Evolutionary conservation across 1,140 invertebrate genomes (phyloP).

Genomic region (Drosophila hydei): DNA sequence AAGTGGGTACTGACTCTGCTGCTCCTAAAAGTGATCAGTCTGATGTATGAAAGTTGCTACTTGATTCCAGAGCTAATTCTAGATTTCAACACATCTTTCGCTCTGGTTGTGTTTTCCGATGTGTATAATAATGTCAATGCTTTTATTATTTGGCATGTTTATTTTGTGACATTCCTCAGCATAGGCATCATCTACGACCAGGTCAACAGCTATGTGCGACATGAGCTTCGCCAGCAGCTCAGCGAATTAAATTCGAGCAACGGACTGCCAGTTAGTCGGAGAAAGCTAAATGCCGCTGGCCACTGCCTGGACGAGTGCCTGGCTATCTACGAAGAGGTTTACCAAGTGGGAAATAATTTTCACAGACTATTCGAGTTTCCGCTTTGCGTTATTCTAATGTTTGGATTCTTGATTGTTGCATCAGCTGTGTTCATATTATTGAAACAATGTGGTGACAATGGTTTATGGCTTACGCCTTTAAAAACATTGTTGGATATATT

Average conservation of each 20-base stretch:
- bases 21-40: constrained; percentile 12
- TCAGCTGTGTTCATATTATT: constrained; percentile 32
- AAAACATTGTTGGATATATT: constrained; percentile 50
- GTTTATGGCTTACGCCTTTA: constrained; percentile 29
- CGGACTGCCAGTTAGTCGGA: not conserved
- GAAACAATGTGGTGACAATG: no score
- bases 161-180: constrained; percentile 58
- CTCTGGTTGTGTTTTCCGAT: not conserved
- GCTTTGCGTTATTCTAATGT: constrained; percentile 36
- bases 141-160: constrained; percentile 37
- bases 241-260: not conserved
- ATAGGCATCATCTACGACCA: constrained; percentile 50
- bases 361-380: constrained; percentile 53
- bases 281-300: not conserved
- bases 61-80: not conserved
- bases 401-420: constrained; percentile 30
- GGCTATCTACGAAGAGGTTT: constrained; percentile 54
- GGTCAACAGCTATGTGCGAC: constrained; percentile 51
- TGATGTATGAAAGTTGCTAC: constrained; percentile 19
- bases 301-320: constrained; percentile 48
- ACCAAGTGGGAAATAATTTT: constrained; percentile 28
- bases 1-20: constrained; percentile 35
- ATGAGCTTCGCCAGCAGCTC: constrained; percentile 33
- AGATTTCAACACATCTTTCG: no score
- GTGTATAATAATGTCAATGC: constrained; percentile 22